Base-by-base conservation (phyloP, 2,888 invertebrate genomes). In the Polia nebulosa region DNA sequence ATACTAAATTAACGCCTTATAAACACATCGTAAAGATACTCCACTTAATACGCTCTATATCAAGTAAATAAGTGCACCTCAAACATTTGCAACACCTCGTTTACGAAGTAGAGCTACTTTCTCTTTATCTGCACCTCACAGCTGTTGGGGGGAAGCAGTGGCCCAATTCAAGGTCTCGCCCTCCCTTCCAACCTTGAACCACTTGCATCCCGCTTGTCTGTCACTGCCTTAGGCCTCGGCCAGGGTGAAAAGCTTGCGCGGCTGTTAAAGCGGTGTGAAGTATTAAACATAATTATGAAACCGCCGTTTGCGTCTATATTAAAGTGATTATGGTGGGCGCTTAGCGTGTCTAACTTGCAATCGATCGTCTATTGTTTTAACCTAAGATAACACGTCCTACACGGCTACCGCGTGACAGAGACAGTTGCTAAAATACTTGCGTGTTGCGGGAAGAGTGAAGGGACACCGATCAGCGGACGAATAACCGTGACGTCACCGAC, bases 81-180 rank as follows among this genome's bases (percentile, higher is more conserved):
- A 15, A 57, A 49, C 5, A 57, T 49, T 32, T 32, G 34, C 9
- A 36, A 51, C 29, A 60, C 1, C 8, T 22, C 9, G 13, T 29
- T 44, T 20, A 63, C 62, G 51, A 39, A 67, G 25, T 58, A 60
- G 44, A 72, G 60, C 53, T 44, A 68, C 61, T 77, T 65, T 77
- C 68, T 32, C 63, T 64, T 49, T 51, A 67, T 56, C 63, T 53
- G 20, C n/a, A 52, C 15, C 45, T 56, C 13, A 7, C 57, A 65
- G 76, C 27, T 41, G 34, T 55, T 51, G 20, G 22, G 56, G n/a
- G 29, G 20, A 57, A 72, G 25, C 22, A 36, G 32, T 41, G 41
- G 49, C n/a, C 39, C 25, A 32, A 64, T 39, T 49, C 69, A 70
- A 64, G 63, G 69, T 5, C 34, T 13, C 25, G 17, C 55, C 47